Percentiles rank a stretch among this genome's conserved stretches.
These are phyloP conservation scores for Bujurquina vittata DNA, from an alignment of 2,113 vertebrate genomes.

Conservation along the genomic window DNA sequence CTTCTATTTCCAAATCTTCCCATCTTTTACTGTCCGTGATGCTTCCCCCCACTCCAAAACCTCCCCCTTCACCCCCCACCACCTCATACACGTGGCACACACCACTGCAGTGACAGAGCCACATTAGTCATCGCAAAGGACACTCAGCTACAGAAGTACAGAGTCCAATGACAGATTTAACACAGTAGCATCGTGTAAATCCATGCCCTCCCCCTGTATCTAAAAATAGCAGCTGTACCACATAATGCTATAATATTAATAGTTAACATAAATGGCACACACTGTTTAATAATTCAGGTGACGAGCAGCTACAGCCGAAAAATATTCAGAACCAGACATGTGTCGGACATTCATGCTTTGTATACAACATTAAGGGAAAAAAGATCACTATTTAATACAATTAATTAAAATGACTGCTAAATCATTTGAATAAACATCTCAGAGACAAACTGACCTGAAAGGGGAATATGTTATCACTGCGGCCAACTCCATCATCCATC, in stretches of 20 bases:
- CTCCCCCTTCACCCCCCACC: neutral
- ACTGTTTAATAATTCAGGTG: slow-evolving; percentile 26
- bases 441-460: slow-evolving; percentile 89
- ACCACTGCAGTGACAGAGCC: slow-evolving; percentile 66
- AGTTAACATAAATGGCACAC: slow-evolving; percentile 32
- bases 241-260: slow-evolving; percentile 40
- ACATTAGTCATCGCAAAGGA: slow-evolving; percentile 78
- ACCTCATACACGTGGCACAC: slow-evolving; percentile 57
- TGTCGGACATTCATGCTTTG: neutral
- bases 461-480: slow-evolving; percentile 97
- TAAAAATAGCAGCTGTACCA: slow-evolving; percentile 59
- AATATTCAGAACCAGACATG: neutral
- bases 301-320: neutral
- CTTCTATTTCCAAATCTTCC: slow-evolving; percentile 1
- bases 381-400: neutral
- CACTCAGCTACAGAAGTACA: slow-evolving; percentile 64
- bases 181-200: slow-evolving; percentile 42
- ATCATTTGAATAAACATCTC: neutral
- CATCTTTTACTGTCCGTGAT: slow-evolving; percentile 18
- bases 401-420: neutral
- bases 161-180: slow-evolving; percentile 40
- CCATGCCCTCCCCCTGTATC: slow-evolving; percentile 9
- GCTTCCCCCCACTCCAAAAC: neutral
- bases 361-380: neutral
- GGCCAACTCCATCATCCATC: slow-evolving; percentile 95